These are phyloP conservation scores for Hypothenemus hampei DNA, from an alignment of 1,140 invertebrate species.

Conservation along the genomic window DNA sequence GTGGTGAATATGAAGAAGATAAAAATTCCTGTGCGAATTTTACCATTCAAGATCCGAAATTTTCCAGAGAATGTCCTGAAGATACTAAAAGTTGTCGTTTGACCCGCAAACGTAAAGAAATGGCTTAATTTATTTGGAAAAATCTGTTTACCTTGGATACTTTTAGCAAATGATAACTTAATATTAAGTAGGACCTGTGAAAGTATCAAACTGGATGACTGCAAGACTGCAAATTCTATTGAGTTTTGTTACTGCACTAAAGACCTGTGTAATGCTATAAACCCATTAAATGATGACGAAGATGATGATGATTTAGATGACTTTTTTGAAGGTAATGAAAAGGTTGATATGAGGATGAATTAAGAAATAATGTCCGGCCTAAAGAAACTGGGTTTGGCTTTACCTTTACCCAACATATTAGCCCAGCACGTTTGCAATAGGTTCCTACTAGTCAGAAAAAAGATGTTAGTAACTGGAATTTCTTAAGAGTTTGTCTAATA, in stretches of 20 bases:
- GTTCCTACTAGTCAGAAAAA: too few relatives aligned
- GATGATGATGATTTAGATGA: constrained; percentile 1
- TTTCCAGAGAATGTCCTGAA: neutral
- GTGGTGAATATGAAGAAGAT: neutral
- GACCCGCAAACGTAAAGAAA: neutral
- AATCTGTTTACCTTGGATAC: neutral
- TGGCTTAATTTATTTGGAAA: neutral
- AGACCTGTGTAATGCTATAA: constrained; percentile 9
- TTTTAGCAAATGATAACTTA: constrained; percentile 1
- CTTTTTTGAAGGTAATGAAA: neutral
- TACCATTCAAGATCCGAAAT: neutral
- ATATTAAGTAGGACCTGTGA: constrained; percentile 7
- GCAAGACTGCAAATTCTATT: constrained; percentile 9
- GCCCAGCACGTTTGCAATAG: too few relatives aligned
- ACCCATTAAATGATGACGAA: constrained; percentile 2
- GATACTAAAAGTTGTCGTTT: neutral
- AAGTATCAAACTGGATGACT: neutral
- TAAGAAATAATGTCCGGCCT: too few relatives aligned
- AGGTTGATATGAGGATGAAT: too few relatives aligned
- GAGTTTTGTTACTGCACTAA: constrained; percentile 12
- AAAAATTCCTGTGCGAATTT: neutral
- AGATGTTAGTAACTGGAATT: too few relatives aligned
- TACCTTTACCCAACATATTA: too few relatives aligned
- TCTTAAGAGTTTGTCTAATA: too few relatives aligned
- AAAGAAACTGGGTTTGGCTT: too few relatives aligned